Conservation (phyloP, 1,140 invertebrate genomes). For the Melipona quadrifasciata region DNA sequence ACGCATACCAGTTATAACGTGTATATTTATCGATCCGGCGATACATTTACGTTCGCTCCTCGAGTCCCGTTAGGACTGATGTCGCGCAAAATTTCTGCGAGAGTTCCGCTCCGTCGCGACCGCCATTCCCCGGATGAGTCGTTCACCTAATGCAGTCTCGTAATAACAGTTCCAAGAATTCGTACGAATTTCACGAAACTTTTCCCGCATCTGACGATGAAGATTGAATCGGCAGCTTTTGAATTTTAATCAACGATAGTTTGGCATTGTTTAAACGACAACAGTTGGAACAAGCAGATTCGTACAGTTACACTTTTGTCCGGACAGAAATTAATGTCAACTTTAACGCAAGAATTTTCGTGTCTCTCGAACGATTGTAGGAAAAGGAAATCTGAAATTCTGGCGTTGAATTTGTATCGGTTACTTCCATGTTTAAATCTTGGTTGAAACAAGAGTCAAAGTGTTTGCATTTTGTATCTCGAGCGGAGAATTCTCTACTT, state of each 20-base stretch:
- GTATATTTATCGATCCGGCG: slow-evolving; percentile 17
- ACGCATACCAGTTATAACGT: slow-evolving; percentile 25
- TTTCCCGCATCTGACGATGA: no score
- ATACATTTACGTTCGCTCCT: slow-evolving; percentile 12
- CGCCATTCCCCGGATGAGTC: background rate
- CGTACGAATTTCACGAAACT: background rate
- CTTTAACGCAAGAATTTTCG: no score
- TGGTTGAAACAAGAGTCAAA: background rate
- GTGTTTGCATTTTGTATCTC: background rate
- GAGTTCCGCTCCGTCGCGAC: background rate
- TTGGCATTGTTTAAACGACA: background rate
- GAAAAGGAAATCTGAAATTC: no score
- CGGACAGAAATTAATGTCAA: no score
- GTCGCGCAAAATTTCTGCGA: background rate
- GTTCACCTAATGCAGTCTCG: background rate
- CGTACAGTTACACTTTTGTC: no score
- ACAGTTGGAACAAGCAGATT: background rate
- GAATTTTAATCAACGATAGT: background rate
- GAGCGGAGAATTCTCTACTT: background rate
- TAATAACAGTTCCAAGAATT: background rate
- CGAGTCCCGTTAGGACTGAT: background rate
- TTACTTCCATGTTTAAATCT: background rate
- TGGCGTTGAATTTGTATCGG: no score
- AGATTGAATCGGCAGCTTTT: background rate
- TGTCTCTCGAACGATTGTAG: no score